Evolutionary conservation across 2,888 invertebrate species (phyloP), one percentile per base, ranked within the genome.

Genomic region (Heterodera filipjevi): DNA sequence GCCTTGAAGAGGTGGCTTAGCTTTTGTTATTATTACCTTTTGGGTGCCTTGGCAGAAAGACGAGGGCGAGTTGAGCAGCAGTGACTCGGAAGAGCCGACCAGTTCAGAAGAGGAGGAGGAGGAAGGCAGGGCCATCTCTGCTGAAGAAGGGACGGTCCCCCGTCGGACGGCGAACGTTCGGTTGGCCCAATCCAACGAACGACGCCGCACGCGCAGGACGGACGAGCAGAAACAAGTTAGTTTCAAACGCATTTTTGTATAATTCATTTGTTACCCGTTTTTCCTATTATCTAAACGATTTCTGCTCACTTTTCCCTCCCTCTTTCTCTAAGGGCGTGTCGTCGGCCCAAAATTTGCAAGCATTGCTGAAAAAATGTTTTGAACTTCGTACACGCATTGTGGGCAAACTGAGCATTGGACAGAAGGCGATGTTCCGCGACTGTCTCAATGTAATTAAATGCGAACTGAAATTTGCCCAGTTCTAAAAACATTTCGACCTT

Each of bases 31-130:
- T 64, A 8, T 64, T 22, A 8, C 16, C 6, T 64, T 64, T 22
- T 6, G 64, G 22, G 16, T 64, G 64, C 27, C n/a, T 53, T 77
- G 71, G 32, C 64, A 79, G 74, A 79, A 79, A 19, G 80, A 79
- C 71, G 80, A 79, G n/a, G 80, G 80, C 12, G 80, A 79, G 46
- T 32, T 79, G 12, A 79, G 77, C 46, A 76, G 77, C 16, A 79
- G 59, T 64, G 80, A 78, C 22, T 75, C 75, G 30, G 75, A 75
- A 19, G 68, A 53, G 68, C 53, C 75, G 10, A 75, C 75, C 22
- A 53, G 53, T 8, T 53, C 53, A 1, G 75, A 75, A 8, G 75
- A 75, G 53, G 53, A 59, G n/a, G 59, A 59, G 27, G 59, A 59
- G 6, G 22, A 10, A n/a, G n/a, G n/a, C n/a, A n/a, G n/a, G n/a